Evolutionary conservation across 2,888 invertebrate species (phyloP).

Genomic region (Stenurella melanura): DNA sequence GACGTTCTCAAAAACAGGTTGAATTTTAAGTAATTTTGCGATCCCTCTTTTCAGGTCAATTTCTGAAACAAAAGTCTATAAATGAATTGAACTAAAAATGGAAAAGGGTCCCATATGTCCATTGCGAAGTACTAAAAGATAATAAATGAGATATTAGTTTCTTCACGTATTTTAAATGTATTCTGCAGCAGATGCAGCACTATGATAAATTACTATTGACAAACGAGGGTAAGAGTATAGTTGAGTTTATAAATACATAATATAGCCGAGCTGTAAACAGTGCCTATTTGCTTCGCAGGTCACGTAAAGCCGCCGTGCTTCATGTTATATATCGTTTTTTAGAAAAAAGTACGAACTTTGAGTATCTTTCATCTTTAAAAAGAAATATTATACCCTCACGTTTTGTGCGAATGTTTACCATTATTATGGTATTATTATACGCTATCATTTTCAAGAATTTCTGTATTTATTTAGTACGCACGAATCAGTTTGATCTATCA

Average conservation of each 20-base stretch:
- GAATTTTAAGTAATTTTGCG: too few relatives aligned
- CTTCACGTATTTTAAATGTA: too few relatives aligned
- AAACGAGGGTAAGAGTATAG: neutral
- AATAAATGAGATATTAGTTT: too few relatives aligned
- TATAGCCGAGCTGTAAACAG: neutral
- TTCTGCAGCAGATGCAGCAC: neutral
- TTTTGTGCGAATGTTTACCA: neutral
- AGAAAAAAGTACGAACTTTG: slow-evolving; percentile 17
- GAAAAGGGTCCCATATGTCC: too few relatives aligned
- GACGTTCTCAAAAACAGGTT: too few relatives aligned
- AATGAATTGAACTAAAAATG: too few relatives aligned
- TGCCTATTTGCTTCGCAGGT: neutral
- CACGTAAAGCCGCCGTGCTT: slow-evolving; percentile 19
- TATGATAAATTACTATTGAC: neutral
- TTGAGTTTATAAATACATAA: neutral
- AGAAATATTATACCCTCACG: slow-evolving; percentile 1
- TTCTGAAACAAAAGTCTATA: too few relatives aligned
- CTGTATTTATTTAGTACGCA: neutral
- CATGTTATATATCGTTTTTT: slow-evolving; percentile 12
- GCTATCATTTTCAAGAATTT: neutral
- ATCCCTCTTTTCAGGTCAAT: too few relatives aligned
- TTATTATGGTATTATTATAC: neutral
- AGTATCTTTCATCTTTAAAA: slow-evolving; percentile 13
- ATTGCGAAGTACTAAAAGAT: too few relatives aligned
- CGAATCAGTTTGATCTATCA: neutral